Percentiles rank a stretch among this genome's conserved stretches.
phyloP scores from a whole-genome alignment of 1,140 invertebrate species.

The Trialeurodes vaporariorum region DNA sequence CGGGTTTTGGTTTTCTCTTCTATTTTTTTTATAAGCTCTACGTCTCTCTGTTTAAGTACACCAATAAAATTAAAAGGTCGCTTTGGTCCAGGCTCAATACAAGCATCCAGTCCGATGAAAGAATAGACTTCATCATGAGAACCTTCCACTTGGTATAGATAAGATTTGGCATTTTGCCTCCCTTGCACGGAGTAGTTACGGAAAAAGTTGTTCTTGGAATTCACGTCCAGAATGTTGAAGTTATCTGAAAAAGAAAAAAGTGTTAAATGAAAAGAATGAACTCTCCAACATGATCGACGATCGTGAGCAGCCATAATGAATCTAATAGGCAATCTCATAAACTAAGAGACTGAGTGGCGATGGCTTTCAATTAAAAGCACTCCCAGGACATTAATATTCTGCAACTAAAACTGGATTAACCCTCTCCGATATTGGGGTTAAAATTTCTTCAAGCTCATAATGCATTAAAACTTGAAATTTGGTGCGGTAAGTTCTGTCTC shows the following conservation, averaged over 20 bases:
- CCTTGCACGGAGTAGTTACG: slow-evolving; percentile 74
- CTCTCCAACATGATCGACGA: too few species aligned
- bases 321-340: too few species aligned
- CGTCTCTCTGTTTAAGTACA: slow-evolving; percentile 47
- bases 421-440: too few species aligned
- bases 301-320: too few species aligned
- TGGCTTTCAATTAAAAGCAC: too few species aligned
- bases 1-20: slow-evolving; percentile 27
- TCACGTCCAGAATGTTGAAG: slow-evolving; percentile 63
- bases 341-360: too few species aligned
- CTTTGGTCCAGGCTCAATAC: slow-evolving; percentile 67
- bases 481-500: too few species aligned
- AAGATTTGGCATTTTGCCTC: slow-evolving; percentile 52
- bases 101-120: slow-evolving; percentile 82
- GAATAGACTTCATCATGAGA: slow-evolving; percentile 35
- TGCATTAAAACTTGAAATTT: too few species aligned
- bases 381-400: too few species aligned
- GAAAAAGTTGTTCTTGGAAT: slow-evolving; percentile 63
- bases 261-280: too few species aligned
- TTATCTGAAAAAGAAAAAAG: slow-evolving; percentile 60
- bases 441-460: too few species aligned
- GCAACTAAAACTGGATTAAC: too few species aligned
- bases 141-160: slow-evolving; percentile 50
- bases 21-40: slow-evolving; percentile 40
- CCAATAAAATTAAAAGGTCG: slow-evolving; percentile 91